These are phyloP conservation scores for Dicyrtoma fusca DNA, from an alignment of 2,888 invertebrate genomes.

Conservation along the genomic window DNA sequence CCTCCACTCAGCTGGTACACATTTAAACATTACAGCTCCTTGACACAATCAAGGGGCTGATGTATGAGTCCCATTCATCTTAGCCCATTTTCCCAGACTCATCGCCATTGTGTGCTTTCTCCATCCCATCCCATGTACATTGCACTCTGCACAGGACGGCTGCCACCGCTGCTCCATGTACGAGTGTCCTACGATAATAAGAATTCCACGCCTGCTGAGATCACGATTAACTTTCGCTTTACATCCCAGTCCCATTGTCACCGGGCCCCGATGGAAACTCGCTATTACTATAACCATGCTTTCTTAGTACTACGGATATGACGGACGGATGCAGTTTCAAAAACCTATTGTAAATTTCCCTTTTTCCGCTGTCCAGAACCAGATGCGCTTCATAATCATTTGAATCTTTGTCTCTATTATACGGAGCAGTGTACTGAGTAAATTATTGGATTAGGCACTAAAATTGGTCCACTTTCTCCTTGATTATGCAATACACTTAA, in stretches of 20 bases:
- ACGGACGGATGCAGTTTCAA: conserved; percentile 8
- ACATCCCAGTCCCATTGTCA: conserved; percentile 7
- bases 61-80: conserved; percentile 29
- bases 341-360: not conserved
- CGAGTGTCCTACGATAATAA: too few relatives aligned
- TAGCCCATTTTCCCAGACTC: conserved; percentile 12
- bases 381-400: too few relatives aligned
- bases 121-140: too few relatives aligned
- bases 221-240: conserved; percentile 7
- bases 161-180: too few relatives aligned
- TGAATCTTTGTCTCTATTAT: too few relatives aligned
- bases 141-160: too few relatives aligned
- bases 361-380: not conserved
- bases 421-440: too few relatives aligned
- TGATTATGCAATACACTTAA: too few relatives aligned
- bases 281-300: conserved; percentile 34
- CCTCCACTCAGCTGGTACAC: conserved; percentile 27
- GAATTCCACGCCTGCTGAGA: conserved; percentile 15
- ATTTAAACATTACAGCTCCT: conserved; percentile 22
- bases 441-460: too few relatives aligned
- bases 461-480: not conserved
- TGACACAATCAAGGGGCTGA: conserved; percentile 33
- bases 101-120: conserved; percentile 14
- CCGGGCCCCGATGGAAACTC: conserved; percentile 35
- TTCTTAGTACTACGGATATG: conserved; percentile 30